Percentiles rank a stretch among this genome's conserved stretches.
Conservation (phyloP, 2,797 vertebrate species). For the Garrulus glandarius region DNA sequence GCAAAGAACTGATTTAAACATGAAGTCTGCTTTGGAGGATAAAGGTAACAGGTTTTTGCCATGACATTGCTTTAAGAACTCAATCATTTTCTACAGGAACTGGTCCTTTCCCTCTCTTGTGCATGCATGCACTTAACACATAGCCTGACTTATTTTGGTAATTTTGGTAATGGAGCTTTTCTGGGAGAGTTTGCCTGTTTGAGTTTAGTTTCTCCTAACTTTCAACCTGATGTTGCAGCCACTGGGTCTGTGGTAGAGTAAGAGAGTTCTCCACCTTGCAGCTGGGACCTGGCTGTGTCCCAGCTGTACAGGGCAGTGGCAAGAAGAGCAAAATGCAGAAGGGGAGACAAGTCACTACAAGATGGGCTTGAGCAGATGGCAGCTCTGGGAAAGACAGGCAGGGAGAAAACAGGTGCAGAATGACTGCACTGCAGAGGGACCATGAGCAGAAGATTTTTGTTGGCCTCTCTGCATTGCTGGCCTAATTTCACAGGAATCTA, state of each 20-base stretch:
- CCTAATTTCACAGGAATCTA: background rate
- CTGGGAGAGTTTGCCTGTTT: background rate
- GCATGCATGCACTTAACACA: background rate
- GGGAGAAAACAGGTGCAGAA: background rate
- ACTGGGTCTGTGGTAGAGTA: background rate
- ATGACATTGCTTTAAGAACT: background rate
- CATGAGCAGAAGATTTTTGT: background rate
- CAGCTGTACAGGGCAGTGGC: accelerated
- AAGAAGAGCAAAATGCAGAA: background rate
- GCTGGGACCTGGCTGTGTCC: background rate
- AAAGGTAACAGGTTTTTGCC: background rate
- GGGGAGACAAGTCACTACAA: background rate
- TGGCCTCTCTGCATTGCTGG: background rate
- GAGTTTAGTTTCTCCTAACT: background rate
- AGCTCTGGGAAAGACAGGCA: background rate
- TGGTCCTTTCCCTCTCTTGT: background rate
- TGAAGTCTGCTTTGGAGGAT: background rate
- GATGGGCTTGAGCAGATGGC: background rate
- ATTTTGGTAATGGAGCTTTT: background rate
- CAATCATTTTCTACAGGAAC: background rate
- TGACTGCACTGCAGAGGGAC: background rate
- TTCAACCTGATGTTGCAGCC: background rate
- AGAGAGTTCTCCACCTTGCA: background rate
- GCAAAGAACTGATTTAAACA: background rate
- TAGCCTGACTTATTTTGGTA: background rate